Conservation (phyloP, 2,113 vertebrate genomes). For the Danionella cerebrum region DNA sequence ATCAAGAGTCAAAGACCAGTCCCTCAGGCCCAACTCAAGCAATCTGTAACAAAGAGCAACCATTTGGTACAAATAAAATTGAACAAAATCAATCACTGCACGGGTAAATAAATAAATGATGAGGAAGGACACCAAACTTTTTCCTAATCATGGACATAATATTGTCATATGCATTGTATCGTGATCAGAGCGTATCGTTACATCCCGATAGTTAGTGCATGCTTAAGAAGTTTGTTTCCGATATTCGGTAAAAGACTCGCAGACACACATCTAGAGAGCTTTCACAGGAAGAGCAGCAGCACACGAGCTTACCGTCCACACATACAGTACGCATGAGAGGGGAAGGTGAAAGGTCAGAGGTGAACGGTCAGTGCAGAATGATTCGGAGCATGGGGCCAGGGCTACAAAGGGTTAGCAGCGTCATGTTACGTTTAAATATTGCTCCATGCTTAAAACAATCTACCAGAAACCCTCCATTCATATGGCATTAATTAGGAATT, state of each 20-base stretch:
- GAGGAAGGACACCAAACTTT: too few species aligned
- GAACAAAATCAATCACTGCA: not conserved
- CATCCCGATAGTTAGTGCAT: not conserved
- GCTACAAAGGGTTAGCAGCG: slow-evolving; percentile 55
- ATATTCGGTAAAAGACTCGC: not conserved
- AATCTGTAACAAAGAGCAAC: slow-evolving; percentile 79
- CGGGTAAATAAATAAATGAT: too few species aligned
- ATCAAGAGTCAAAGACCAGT: slow-evolving; percentile 94
- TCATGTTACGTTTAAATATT: slow-evolving; percentile 46
- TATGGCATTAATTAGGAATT: too few species aligned
- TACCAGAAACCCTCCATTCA: too few species aligned
- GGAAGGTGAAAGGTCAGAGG: slow-evolving; percentile 52
- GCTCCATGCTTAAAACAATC: too few species aligned
- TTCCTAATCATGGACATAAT: too few species aligned
- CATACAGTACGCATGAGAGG: slow-evolving; percentile 41
- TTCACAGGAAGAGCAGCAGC: slow-evolving; percentile 8
- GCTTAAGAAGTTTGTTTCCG: too few species aligned
- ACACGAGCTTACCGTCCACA: slow-evolving; percentile 70
- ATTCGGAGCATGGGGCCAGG: slow-evolving; percentile 65
- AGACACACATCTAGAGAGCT: not conserved
- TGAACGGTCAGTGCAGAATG: slow-evolving; percentile 65
- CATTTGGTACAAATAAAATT: not conserved
- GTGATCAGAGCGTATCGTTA: too few species aligned
- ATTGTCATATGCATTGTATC: too few species aligned
- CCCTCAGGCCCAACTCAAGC: slow-evolving; percentile 92